Conservation (phyloP, 2,797 vertebrate species). For the Buceros bicornis region DNA sequence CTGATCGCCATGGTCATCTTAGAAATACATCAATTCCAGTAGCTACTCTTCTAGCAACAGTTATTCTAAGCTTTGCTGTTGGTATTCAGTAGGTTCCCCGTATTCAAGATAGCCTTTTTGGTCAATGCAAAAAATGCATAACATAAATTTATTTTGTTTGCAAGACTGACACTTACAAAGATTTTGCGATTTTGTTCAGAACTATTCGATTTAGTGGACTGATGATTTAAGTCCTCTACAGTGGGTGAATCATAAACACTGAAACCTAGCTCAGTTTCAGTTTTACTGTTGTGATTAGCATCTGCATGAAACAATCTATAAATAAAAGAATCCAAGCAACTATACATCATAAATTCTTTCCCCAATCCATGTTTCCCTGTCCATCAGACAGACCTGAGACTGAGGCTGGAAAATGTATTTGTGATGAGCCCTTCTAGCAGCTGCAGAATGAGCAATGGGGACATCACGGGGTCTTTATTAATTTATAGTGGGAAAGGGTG, state of each 20-base stretch:
- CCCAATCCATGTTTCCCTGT: conserved; percentile 35
- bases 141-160: conserved; percentile 28
- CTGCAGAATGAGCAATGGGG: conserved; percentile 3
- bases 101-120: background rate
- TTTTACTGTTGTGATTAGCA: conserved; percentile 51
- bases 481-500: conserved; percentile 7
- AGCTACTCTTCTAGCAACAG: background rate
- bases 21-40: background rate
- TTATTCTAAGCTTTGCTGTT: background rate
- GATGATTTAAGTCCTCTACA: conserved; percentile 52
- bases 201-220: conserved; percentile 23
- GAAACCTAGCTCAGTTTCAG: conserved; percentile 31
- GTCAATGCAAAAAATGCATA: conserved; percentile 2
- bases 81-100: background rate
- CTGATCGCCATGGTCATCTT: background rate
- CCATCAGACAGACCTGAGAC: background rate
- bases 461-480: conserved; percentile 5
- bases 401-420: conserved; percentile 40
- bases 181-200: conserved; percentile 56
- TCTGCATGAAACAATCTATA: conserved; percentile 12
- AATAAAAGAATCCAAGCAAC: conserved; percentile 36
- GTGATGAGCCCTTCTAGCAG: conserved; percentile 13
- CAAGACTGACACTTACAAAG: conserved; percentile 47
- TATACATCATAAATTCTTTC: conserved; percentile 70
- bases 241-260: conserved; percentile 38